Evolutionary conservation across 2,797 vertebrate species (phyloP).

Genomic region (Pipistrellus nathusii): DNA sequence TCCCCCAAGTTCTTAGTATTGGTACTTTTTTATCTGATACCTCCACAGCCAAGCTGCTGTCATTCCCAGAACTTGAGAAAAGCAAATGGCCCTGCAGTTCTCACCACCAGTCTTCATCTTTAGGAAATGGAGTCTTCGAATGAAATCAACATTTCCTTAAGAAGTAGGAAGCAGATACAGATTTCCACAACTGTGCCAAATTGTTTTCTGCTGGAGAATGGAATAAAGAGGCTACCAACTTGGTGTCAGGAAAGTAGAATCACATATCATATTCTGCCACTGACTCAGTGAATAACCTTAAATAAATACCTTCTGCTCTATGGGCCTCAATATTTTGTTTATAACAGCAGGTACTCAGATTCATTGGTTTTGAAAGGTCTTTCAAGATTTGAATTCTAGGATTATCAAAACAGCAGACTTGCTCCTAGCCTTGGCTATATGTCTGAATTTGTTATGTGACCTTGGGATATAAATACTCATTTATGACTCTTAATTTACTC

Average conservation of each 20-base stretch:
- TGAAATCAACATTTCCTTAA: neutral
- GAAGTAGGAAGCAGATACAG: neutral
- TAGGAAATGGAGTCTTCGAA: neutral
- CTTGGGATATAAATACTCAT: neutral
- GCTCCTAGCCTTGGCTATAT: neutral
- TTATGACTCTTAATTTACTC: neutral
- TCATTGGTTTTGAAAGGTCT: neutral
- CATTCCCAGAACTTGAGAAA: neutral
- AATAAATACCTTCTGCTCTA: neutral
- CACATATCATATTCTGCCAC: neutral
- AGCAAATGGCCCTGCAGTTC: neutral
- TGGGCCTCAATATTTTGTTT: neutral
- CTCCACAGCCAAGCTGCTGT: neutral
- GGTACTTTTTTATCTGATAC: neutral
- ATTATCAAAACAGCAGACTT: neutral
- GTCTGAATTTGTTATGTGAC: neutral
- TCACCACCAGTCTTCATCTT: neutral
- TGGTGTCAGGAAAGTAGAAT: neutral
- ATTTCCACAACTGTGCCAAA: neutral
- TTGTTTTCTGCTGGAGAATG: neutral
- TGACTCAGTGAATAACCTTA: neutral
- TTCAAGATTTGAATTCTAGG: constrained; percentile 24
- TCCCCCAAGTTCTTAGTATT: neutral
- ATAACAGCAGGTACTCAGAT: neutral
- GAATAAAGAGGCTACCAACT: neutral